Evolutionary conservation across 1,140 invertebrate genomes (phyloP).

Genomic region (Sycophila sp.): DNA sequence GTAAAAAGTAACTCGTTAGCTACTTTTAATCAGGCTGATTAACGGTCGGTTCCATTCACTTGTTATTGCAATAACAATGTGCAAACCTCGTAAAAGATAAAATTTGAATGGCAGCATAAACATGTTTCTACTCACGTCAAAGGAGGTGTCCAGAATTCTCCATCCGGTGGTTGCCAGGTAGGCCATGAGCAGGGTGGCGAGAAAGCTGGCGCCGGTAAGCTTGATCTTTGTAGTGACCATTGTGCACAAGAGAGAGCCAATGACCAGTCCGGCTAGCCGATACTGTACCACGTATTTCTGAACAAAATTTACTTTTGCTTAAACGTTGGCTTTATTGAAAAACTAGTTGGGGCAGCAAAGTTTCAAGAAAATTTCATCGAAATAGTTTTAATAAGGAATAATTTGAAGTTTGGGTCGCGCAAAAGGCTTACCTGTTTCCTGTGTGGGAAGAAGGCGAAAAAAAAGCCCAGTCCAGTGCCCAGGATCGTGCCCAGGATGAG

Average conservation of each 20-base stretch:
- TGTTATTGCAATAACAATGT: no score
- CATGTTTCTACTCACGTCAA: slow-evolving; percentile 43
- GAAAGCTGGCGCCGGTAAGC: slow-evolving; percentile 55
- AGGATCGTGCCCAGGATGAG: slow-evolving; percentile 48
- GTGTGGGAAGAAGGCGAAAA: slow-evolving; percentile 59
- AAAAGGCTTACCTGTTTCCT: slow-evolving; percentile 57
- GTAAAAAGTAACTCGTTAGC: no score
- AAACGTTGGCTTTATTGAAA: no score
- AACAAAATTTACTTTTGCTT: no score
- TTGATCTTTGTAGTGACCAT: slow-evolving; percentile 45
- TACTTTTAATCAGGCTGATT: no score
- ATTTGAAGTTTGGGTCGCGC: no score
- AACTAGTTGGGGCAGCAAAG: no score
- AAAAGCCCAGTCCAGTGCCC: slow-evolving; percentile 50
- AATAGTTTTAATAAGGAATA: no score
- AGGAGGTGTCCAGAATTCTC: slow-evolving; percentile 47
- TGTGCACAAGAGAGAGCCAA: slow-evolving; percentile 55
- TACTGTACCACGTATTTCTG: slow-evolving; percentile 54
- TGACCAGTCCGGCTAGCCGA: slow-evolving; percentile 45
- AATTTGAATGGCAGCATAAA: neutral
- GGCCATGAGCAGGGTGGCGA: slow-evolving; percentile 54
- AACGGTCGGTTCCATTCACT: no score
- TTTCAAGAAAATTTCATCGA: no score
- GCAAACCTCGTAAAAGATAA: no score
- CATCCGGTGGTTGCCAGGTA: slow-evolving; percentile 56